Conservation (phyloP, 2,888 invertebrate genomes). For the Limnephilus rhombicus region DNA sequence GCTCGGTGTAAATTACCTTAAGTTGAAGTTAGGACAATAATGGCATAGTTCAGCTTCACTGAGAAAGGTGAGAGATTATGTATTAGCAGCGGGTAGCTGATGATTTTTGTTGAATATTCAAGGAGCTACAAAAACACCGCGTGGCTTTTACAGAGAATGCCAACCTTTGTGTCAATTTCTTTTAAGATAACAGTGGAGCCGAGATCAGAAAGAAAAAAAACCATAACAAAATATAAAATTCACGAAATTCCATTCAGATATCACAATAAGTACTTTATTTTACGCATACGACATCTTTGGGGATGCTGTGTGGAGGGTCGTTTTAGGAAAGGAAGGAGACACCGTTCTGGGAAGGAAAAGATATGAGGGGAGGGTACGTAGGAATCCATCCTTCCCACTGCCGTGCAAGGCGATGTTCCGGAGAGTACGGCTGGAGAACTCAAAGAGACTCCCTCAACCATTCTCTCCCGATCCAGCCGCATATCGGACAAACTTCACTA, state of each 20-base stretch:
- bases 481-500: too few relatives aligned
- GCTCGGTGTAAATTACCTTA: background rate
- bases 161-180: background rate
- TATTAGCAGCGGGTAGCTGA: background rate
- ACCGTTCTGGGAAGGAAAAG: too few relatives aligned
- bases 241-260: background rate
- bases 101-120: background rate
- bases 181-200: background rate
- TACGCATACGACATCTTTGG: too few relatives aligned
- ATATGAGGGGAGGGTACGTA: too few relatives aligned
- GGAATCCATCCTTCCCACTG: too few relatives aligned
- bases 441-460: too few relatives aligned
- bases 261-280: too few relatives aligned
- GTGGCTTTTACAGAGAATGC: background rate
- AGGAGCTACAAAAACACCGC: background rate
- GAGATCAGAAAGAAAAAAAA: background rate
- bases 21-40: background rate
- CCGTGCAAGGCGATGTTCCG: too few relatives aligned
- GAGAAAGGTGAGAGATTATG: slow-evolving; percentile 1
- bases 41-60: background rate
- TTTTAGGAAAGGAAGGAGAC: too few relatives aligned
- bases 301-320: too few relatives aligned
- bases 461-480: too few relatives aligned
- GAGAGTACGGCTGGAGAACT: too few relatives aligned
- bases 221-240: background rate